phyloP scores from a whole-genome alignment of 1,140 invertebrate genomes.

The Campoletis sonorensis region DNA sequence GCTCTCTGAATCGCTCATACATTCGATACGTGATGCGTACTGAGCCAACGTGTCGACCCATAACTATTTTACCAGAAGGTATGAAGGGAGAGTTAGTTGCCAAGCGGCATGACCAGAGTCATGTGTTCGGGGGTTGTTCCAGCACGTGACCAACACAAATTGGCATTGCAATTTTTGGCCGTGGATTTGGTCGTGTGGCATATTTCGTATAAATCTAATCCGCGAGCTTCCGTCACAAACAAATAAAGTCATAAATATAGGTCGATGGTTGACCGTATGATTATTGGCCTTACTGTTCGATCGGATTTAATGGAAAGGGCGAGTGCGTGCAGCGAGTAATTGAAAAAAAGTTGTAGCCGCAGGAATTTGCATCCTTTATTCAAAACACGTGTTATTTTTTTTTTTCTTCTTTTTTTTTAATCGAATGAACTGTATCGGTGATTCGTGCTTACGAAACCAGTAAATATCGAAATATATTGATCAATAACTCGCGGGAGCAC shows the following conservation, averaged over 20 bases:
- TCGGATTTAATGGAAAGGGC: neutral
- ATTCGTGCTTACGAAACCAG: too few species aligned
- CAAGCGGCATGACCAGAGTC: conserved; percentile 10
- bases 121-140: neutral
- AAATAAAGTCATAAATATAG: neutral
- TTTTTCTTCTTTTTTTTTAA: neutral
- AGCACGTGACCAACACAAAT: conserved; percentile 23
- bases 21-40: neutral
- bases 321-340: too few species aligned
- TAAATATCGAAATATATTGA: too few species aligned
- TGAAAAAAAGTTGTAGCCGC: too few species aligned
- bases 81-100: conserved; percentile 5
- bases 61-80: neutral
- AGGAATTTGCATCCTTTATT: too few species aligned
- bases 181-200: neutral
- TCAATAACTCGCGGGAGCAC: too few species aligned
- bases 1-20: neutral
- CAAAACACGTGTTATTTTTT: too few species aligned
- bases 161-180: conserved; percentile 19
- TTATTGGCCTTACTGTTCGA: neutral
- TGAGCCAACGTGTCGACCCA: neutral
- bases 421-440: neutral
- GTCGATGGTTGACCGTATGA: neutral
- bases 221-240: neutral
- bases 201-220: conserved; percentile 10